A percentile compares a stretch with the other conserved stretches of the same genome.
Evolutionary conservation across 2,888 invertebrate genomes (phyloP).

Genomic region (Trachelus iudaicus): DNA sequence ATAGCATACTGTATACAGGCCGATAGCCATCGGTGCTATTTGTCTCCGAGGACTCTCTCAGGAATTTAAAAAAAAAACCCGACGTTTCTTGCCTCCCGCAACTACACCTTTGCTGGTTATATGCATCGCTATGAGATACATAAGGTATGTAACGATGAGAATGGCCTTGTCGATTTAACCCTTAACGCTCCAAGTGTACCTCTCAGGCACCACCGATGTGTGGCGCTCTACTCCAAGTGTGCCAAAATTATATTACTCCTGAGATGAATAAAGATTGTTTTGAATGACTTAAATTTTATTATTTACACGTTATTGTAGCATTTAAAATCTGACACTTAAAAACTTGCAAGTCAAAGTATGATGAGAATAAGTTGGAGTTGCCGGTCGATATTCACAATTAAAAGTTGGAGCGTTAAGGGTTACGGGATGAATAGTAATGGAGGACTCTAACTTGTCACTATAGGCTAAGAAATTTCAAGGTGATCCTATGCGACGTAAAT

Average conservation of each 20-base stretch:
- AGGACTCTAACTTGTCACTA: not conserved
- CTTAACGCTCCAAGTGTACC: not conserved
- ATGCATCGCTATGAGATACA: not conserved
- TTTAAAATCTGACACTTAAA: slow-evolving; percentile 17
- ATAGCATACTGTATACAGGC: slow-evolving; percentile 49
- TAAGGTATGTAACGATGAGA: not conserved
- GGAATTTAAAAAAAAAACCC: slow-evolving; percentile 43
- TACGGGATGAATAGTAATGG: not conserved
- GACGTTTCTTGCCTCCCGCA: not conserved
- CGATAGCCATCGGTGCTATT: slow-evolving; percentile 52
- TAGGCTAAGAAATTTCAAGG: not conserved
- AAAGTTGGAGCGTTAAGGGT: not conserved
- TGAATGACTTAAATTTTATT: not conserved
- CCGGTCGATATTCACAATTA: not conserved
- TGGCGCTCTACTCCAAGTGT: not conserved
- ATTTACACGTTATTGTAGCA: slow-evolving; percentile 14
- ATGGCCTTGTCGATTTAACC: not conserved
- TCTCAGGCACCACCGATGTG: not conserved
- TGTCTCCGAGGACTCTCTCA: slow-evolving; percentile 35
- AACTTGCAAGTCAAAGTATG: slow-evolving; percentile 15
- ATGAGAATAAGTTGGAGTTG: not conserved
- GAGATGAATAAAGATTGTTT: too few species aligned
- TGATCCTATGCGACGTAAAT: not conserved
- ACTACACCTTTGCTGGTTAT: not conserved
- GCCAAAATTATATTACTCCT: not conserved